These are phyloP conservation scores for Anguilla pacifica DNA, from an alignment of 2,797 vertebrate species.

Conservation along the genomic window DNA sequence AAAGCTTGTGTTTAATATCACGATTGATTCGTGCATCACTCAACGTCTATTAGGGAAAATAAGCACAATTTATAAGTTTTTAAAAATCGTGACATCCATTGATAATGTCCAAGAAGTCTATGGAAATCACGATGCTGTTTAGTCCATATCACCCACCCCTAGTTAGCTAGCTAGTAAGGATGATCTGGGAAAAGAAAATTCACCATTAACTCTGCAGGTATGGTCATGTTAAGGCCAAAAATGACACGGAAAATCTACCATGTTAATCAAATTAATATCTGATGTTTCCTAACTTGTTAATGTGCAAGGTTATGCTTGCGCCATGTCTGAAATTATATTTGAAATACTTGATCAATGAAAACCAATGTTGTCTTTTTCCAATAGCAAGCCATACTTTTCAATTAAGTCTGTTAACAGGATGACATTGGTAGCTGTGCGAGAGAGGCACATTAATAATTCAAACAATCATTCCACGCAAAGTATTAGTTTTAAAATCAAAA, in stretches of 20 bases:
- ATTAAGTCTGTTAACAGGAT: neutral
- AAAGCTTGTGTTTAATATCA: neutral
- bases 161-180: neutral
- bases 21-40: neutral
- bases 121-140: neutral
- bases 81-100: neutral
- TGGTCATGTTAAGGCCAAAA: neutral
- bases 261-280: neutral
- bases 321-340: neutral
- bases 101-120: neutral
- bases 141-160: neutral
- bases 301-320: neutral
- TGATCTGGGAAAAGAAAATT: neutral
- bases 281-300: neutral
- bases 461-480: neutral
- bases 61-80: neutral
- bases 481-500: neutral
- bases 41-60: neutral
- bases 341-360: neutral
- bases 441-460: neutral
- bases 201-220: neutral
- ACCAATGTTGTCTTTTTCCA: neutral
- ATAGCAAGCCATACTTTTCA: neutral
- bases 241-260: neutral
- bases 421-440: neutral